Conservation (phyloP, 2,113 vertebrate genomes). For the Crotophaga sulcirostris region DNA sequence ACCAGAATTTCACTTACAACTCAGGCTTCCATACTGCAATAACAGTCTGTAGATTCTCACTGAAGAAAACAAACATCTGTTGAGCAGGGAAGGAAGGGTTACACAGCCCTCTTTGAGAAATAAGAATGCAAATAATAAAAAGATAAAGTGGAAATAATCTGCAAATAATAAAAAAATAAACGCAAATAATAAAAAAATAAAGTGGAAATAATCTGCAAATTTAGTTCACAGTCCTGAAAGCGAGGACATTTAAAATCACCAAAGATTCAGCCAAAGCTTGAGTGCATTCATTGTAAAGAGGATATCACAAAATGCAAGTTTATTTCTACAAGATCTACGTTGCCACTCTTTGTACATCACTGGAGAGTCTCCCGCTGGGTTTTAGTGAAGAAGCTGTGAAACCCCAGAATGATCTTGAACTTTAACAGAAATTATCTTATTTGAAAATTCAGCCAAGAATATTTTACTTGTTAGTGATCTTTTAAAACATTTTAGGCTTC, state of each 20-base stretch:
- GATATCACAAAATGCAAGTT: not conserved
- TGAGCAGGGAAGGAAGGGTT: not conserved
- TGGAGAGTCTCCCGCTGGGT: not conserved
- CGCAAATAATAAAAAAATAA: too few species aligned
- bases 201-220: not conserved
- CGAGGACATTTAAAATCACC: not conserved
- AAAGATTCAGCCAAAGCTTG: not conserved
- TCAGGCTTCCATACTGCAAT: not conserved
- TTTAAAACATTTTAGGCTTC: not conserved
- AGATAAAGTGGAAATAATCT: not conserved
- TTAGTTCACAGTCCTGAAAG: not conserved
- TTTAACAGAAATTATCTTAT: not conserved
- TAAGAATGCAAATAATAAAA: not conserved
- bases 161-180: too few species aligned
- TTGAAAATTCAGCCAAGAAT: not conserved
- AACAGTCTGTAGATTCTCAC: not conserved
- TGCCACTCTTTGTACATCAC: not conserved
- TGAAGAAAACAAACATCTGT: not conserved
- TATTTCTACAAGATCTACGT: accelerated
- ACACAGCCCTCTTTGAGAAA: not conserved
- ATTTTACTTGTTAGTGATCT: not conserved
- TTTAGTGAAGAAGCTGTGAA: not conserved
- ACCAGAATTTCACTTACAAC: not conserved
- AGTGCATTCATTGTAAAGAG: not conserved
- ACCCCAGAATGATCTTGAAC: not conserved